Evolutionary conservation across 2,797 vertebrate genomes (phyloP).

Genomic region (Micromesistius poutassou): DNA sequence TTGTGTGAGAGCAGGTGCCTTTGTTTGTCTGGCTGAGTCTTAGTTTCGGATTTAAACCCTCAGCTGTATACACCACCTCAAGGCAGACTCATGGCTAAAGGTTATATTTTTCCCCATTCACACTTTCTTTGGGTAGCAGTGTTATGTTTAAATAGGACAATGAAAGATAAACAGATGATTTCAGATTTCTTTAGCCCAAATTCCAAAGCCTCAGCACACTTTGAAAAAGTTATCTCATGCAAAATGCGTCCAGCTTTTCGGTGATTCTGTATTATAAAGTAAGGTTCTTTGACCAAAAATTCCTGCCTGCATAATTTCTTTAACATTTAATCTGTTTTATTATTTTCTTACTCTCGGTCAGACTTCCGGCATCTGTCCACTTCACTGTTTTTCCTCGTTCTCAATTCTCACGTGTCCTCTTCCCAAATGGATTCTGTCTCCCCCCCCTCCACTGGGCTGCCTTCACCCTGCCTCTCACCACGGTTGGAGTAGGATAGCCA

Average conservation of each 20-base stretch:
- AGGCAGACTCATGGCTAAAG: not conserved
- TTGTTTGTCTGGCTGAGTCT: not conserved
- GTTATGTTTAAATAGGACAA: not conserved
- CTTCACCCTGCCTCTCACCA: not conserved
- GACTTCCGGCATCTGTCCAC: constrained; percentile 15
- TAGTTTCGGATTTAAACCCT: not conserved
- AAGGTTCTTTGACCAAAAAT: not conserved
- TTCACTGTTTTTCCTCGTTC: constrained; percentile 7
- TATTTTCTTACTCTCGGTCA: constrained; percentile 1
- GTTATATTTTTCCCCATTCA: not conserved
- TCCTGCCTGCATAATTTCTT: not conserved
- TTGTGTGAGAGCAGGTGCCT: constrained; percentile 2
- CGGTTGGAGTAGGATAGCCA: constrained; percentile 18
- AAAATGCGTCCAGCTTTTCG: not conserved
- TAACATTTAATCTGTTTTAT: not conserved
- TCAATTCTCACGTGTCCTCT: constrained; percentile 21
- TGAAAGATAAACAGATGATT: not conserved
- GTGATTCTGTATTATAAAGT: constrained; percentile 9
- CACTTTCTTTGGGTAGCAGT: not conserved
- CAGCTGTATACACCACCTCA: not conserved
- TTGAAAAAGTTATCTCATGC: not conserved
- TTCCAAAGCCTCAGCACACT: not conserved
- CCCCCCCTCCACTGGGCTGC: constrained; percentile 28
- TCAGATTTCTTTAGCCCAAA: not conserved
- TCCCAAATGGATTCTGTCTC: constrained; percentile 6